Evolutionary conservation across 2,113 vertebrate genomes (phyloP).

Genomic region (Phoenicopterus ruber): DNA sequence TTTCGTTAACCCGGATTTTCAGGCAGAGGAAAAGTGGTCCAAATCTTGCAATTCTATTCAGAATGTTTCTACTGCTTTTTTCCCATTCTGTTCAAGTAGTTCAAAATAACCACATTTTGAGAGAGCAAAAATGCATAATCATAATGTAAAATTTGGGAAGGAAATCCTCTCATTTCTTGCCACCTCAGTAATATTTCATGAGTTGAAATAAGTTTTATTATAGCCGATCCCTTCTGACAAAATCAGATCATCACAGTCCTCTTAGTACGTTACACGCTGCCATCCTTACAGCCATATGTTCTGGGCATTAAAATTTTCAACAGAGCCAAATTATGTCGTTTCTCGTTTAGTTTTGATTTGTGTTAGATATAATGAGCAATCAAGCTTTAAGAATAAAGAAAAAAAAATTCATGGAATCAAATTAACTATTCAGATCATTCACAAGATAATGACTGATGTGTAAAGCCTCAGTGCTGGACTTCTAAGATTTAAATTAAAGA

Average conservation of each 20-base stretch:
- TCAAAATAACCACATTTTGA: not conserved
- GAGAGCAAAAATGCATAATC: not conserved
- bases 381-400: not conserved
- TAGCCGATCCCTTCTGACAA: not conserved
- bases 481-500: not conserved
- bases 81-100: not conserved
- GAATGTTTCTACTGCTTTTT: not conserved
- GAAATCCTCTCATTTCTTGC: not conserved
- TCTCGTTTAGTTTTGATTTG: not conserved
- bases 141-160: not conserved
- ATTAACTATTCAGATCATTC: not conserved
- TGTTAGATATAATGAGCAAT: not conserved
- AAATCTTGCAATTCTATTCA: not conserved
- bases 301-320: not conserved
- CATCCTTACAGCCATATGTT: not conserved
- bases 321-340: rapidly evolving
- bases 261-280: not conserved
- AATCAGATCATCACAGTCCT: not conserved
- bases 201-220: not conserved
- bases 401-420: not conserved
- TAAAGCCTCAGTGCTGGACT: not conserved
- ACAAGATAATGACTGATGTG: not conserved
- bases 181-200: not conserved
- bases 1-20: not conserved
- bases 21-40: not conserved